A percentile compares a stretch with the other conserved stretches of the same genome.
Conservation (phyloP, 2,797 vertebrate species). For the Mallotus villosus region DNA sequence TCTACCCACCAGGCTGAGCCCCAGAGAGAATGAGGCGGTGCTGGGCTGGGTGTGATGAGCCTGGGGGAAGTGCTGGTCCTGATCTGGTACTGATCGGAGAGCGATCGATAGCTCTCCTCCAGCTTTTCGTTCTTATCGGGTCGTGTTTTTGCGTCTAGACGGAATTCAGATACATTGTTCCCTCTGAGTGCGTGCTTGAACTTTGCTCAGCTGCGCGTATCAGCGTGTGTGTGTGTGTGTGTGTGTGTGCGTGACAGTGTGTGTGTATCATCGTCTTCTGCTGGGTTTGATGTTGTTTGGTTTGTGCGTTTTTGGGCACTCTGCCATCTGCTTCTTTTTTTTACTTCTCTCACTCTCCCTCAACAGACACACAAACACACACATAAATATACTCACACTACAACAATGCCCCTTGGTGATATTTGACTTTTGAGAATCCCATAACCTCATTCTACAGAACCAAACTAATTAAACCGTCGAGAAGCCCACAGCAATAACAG, state of each 20-base stretch:
- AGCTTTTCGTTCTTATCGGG: constrained; percentile 2
- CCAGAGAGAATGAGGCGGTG: not conserved
- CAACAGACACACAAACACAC: constrained; percentile 14
- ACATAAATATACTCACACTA: constrained; percentile 6
- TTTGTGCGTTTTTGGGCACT: constrained; percentile 16
- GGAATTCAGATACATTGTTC: not conserved
- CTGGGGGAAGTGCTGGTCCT: not conserved
- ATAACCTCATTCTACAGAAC: constrained; percentile 48
- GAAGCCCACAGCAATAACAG: constrained; percentile 52
- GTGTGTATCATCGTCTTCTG: not conserved
- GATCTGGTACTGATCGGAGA: constrained; percentile 6
- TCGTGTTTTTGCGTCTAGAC: not conserved
- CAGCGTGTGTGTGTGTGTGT: constrained; percentile 1
- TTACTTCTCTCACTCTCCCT: not conserved
- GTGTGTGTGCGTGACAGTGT: not conserved
- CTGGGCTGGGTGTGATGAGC: not conserved
- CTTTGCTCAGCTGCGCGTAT: constrained; percentile 12
- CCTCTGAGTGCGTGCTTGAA: not conserved
- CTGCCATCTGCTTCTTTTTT: not conserved
- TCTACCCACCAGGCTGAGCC: not conserved
- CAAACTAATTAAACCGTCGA: constrained; percentile 62
- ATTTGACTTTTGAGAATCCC: constrained; percentile 50
- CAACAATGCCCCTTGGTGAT: constrained; percentile 29
- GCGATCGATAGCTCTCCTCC: not conserved
- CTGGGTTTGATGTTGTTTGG: not conserved